Conservation (phyloP, 2,888 invertebrate species). For the Aromia moschata region DNA sequence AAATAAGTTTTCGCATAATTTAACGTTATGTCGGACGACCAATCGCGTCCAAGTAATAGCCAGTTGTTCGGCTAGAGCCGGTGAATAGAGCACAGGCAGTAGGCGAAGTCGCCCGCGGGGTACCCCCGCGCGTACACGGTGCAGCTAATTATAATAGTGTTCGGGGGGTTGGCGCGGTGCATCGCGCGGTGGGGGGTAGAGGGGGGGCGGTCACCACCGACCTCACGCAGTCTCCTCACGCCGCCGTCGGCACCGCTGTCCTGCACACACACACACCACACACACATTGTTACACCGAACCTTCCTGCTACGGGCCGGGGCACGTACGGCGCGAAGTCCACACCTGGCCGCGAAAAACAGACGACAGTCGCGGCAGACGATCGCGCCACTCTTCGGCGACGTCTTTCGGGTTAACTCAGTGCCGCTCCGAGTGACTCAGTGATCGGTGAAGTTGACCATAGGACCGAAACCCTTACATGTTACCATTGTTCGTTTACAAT, state of each 20-base stretch:
- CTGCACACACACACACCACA: conserved; percentile 54
- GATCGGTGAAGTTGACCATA: no score
- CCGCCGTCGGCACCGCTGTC: conserved; percentile 63
- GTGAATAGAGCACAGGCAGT: conserved; percentile 36
- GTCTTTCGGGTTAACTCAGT: neutral
- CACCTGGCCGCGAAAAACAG: conserved; percentile 23
- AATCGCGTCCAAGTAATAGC: conserved; percentile 32
- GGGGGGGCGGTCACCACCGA: conserved; percentile 62
- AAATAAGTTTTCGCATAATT: conserved; percentile 37
- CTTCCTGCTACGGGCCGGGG: conserved; percentile 44
- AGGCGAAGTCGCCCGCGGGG: conserved; percentile 42
- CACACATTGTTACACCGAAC: conserved; percentile 60
- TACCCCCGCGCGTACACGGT: conserved; percentile 44
- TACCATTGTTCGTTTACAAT: no score
- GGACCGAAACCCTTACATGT: no score
- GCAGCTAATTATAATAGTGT: conserved; percentile 59
- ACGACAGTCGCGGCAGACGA: conserved; percentile 15
- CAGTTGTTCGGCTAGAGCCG: conserved; percentile 28
- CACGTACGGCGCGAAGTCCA: conserved; percentile 19
- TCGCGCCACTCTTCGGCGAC: neutral
- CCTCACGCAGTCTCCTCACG: conserved; percentile 63
- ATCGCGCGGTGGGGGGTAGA: conserved; percentile 60
- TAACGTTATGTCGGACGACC: conserved; percentile 28
- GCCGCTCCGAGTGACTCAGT: conserved; percentile 21
- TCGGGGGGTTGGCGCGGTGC: conserved; percentile 61